Percentiles rank a stretch among this genome's conserved stretches.
phyloP scores from a whole-genome alignment of 2,113 vertebrate species.

The Upupa epops region DNA sequence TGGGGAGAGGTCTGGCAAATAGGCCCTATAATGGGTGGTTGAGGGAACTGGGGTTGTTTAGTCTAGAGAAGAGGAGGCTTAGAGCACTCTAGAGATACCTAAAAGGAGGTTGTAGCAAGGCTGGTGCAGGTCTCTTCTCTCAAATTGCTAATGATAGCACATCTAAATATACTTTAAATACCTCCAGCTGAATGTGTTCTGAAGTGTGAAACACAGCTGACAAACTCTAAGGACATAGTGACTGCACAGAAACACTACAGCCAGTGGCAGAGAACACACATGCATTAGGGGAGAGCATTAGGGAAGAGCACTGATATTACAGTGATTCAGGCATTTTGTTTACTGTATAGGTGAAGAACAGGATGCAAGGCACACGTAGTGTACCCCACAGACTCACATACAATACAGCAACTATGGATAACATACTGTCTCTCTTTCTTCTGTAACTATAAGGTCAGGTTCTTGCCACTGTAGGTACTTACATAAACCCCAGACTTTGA shows the following conservation, averaged over 20 bases:
- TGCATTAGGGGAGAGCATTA: neutral
- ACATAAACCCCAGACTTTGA: neutral
- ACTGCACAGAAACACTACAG: neutral
- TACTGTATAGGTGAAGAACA: neutral
- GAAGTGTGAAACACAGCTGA: neutral
- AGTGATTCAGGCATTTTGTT: accelerated
- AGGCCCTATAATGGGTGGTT: no score
- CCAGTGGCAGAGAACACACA: neutral
- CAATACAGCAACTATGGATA: accelerated
- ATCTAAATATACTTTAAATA: no score
- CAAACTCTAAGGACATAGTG: neutral
- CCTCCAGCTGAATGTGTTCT: neutral
- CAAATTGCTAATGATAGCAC: no score
- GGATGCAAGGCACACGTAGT: accelerated
- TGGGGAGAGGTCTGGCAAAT: no score
- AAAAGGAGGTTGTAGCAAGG: no score
- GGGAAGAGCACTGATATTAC: neutral
- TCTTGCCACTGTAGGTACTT: neutral
- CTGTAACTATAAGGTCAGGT: neutral
- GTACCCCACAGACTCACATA: neutral
- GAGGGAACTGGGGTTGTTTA: no score
- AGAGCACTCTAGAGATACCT: no score
- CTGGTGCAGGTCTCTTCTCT: no score
- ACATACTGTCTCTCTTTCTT: neutral
- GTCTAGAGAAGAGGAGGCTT: no score